Evolutionary conservation across 2,113 vertebrate genomes (phyloP).

Genomic region (Ceyx melanurus): DNA sequence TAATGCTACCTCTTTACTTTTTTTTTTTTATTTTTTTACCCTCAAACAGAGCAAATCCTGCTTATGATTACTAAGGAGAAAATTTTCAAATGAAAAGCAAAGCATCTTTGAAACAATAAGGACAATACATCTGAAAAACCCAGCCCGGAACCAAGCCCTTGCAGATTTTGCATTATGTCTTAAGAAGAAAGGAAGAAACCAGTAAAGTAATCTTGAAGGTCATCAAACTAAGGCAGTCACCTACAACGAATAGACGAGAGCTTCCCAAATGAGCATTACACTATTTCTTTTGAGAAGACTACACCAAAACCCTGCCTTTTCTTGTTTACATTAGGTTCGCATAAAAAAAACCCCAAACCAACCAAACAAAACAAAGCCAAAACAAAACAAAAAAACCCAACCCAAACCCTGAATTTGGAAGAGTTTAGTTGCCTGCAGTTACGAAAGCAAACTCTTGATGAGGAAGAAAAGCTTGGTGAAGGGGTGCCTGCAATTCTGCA

Average conservation of each 20-base stretch:
- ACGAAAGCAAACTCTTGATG: background rate
- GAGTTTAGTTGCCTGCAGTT: background rate
- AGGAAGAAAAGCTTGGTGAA: background rate
- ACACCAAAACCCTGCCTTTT: background rate
- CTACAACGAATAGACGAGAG: background rate
- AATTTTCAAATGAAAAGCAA: background rate
- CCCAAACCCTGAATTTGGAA: background rate
- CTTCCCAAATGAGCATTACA: background rate
- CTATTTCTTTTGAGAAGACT: background rate
- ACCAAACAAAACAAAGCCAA: too few relatives aligned
- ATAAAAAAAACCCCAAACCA: background rate
- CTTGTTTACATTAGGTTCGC: background rate
- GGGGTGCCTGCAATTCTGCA: background rate
- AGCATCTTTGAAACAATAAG: background rate
- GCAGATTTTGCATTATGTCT: background rate
- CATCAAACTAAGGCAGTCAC: background rate
- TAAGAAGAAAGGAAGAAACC: background rate
- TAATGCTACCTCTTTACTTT: background rate
- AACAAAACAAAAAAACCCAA: background rate
- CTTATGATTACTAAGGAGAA: background rate
- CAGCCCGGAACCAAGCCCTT: background rate
- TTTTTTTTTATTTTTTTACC: background rate
- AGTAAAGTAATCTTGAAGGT: background rate
- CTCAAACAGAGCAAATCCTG: background rate
- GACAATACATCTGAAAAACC: background rate